Conservation (phyloP, 2,113 vertebrate species). For the Cottus gobio region DNA sequence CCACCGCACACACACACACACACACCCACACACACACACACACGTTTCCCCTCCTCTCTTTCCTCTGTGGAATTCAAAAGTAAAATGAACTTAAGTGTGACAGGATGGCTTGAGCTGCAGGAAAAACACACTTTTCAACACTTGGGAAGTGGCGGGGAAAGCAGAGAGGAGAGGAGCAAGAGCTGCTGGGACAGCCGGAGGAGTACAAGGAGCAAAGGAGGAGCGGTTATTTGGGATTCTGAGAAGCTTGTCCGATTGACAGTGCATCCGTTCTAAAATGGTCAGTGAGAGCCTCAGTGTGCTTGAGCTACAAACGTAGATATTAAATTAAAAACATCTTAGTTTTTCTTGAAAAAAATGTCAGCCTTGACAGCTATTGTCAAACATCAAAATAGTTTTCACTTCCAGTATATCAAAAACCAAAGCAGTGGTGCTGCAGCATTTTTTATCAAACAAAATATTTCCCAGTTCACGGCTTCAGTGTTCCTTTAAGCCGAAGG, state of each 20-base stretch:
- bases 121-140: conserved; percentile 73
- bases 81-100: conserved; percentile 73
- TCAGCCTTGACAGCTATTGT: conserved; percentile 10
- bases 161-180: conserved; percentile 20
- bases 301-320: background rate
- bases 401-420: conserved; percentile 28
- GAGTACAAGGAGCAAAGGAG: conserved; percentile 38
- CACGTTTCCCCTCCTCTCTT: conserved; percentile 22
- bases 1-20: conserved; percentile 34
- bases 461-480: conserved; percentile 47
- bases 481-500: conserved; percentile 42
- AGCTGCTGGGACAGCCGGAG: conserved; percentile 32
- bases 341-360: background rate
- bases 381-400: conserved; percentile 33
- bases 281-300: conserved; percentile 6
- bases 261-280: conserved; percentile 16
- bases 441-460: conserved; percentile 29
- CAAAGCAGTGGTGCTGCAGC: background rate
- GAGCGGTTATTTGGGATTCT: conserved; percentile 22
- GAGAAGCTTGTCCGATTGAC: conserved; percentile 26
- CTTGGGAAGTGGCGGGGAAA: conserved; percentile 38
- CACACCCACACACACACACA: conserved; percentile 42
- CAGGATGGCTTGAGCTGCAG: conserved; percentile 63
- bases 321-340: conserved; percentile 26
- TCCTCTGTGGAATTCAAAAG: conserved; percentile 63